phyloP scores from a whole-genome alignment of 1,140 invertebrate species.

The Heliconius hermathena region DNA sequence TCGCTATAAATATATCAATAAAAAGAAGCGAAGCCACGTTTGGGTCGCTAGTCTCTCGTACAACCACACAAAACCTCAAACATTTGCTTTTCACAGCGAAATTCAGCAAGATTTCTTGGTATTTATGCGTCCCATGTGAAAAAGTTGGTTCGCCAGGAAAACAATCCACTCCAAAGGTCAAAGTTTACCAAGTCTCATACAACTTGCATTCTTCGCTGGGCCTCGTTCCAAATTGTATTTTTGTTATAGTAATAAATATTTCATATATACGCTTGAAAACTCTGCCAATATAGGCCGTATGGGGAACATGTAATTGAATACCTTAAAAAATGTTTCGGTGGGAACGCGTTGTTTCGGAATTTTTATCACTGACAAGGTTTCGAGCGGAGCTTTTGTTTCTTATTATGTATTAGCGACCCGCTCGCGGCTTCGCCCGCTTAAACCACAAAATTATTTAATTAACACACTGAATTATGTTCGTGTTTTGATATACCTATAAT shows the following conservation, averaged over 20 bases:
- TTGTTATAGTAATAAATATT: constrained; percentile 7
- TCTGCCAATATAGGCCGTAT: neutral
- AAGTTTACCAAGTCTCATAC: constrained; percentile 1
- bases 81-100: neutral
- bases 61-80: neutral
- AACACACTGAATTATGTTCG: no score
- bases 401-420: no score
- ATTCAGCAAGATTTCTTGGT: constrained; percentile 3
- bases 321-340: neutral
- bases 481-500: no score
- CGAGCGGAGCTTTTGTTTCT: no score
- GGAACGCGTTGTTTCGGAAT: neutral
- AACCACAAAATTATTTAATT: no score
- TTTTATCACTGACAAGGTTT: neutral
- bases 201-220: constrained; percentile 8
- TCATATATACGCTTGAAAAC: neutral
- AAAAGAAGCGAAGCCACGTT: no score
- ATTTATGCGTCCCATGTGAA: neutral
- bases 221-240: constrained; percentile 7
- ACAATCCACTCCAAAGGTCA: neutral
- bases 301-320: neutral
- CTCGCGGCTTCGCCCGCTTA: no score
- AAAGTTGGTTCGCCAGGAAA: neutral
- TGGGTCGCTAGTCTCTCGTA: neutral
- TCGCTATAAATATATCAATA: no score